phyloP scores from a whole-genome alignment of 1,140 invertebrate species.

The Halictus rubicundus region DNA sequence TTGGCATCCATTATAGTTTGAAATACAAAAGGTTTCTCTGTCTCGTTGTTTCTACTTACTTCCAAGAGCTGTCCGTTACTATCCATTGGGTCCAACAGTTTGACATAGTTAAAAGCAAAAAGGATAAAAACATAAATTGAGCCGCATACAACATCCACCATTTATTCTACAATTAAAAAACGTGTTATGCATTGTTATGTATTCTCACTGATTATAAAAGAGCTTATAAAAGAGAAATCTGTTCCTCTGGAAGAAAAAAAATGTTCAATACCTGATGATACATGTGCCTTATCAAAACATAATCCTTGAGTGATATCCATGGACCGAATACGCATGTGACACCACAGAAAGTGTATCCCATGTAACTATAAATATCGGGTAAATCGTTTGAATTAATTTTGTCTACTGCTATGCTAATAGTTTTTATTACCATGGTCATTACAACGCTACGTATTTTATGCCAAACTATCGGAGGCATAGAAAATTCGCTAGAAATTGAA shows the following conservation, averaged over 20 bases:
- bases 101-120: conserved; percentile 88
- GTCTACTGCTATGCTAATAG: conserved; percentile 90
- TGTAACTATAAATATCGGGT: conserved; percentile 84
- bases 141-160: conserved; percentile 84
- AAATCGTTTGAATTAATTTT: conserved; percentile 80
- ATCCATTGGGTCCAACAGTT: conserved; percentile 91
- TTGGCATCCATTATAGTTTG: conserved; percentile 15
- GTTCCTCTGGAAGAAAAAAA: neutral
- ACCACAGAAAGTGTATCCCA: conserved; percentile 92
- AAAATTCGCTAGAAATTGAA: conserved; percentile 82
- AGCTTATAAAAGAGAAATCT: too few species aligned
- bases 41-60: too few species aligned
- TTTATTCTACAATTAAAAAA: conserved; percentile 67
- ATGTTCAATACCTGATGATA: conserved; percentile 38
- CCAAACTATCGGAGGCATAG: conserved; percentile 86
- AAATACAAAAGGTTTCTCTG: conserved; percentile 9
- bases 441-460: conserved; percentile 93
- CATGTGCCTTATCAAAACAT: conserved; percentile 77
- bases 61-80: conserved; percentile 83
- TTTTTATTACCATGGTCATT: conserved; percentile 96
- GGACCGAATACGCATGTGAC: conserved; percentile 94
- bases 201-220: neutral
- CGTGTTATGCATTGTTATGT: too few species aligned
- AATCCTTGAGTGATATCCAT: conserved; percentile 92
- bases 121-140: conserved; percentile 81